Evolutionary conservation across 2,888 invertebrate species (phyloP).

Genomic region (Unio pictorum): DNA sequence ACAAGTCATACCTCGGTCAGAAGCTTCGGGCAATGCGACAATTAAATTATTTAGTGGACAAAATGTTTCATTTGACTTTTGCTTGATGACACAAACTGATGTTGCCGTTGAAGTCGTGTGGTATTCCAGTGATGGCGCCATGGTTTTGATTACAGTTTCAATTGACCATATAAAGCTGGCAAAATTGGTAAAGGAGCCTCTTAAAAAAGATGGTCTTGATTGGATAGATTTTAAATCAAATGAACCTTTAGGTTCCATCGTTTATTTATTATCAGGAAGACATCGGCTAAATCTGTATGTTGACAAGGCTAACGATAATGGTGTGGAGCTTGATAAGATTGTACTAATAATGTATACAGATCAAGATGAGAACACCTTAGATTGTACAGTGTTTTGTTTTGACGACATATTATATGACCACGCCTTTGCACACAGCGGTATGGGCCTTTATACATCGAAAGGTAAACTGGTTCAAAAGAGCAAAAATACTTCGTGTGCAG

Average conservation of each 20-base stretch:
- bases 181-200: constrained; percentile 9
- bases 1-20: constrained; percentile 5
- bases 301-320: constrained; percentile 32
- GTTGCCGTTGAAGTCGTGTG: constrained; percentile 21
- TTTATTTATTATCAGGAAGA: constrained; percentile 19
- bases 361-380: constrained; percentile 25
- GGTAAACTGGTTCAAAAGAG: constrained; percentile 33
- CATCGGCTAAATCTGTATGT: constrained; percentile 31
- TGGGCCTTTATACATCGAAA: background rate
- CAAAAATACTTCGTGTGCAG: constrained; percentile 41
- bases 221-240: constrained; percentile 27
- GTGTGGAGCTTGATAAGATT: constrained; percentile 47
- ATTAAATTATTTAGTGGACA: constrained; percentile 26
- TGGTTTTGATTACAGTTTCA: constrained; percentile 20
- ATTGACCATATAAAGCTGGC: constrained; percentile 23
- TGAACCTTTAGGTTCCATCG: background rate
- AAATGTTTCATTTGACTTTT: constrained; percentile 24
- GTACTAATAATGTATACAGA: constrained; percentile 18
- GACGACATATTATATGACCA: constrained; percentile 26
- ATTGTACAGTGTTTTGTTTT: constrained; percentile 43
- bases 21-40: constrained; percentile 21
- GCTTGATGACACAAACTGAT: constrained; percentile 26
- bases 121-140: constrained; percentile 41
- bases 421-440: constrained; percentile 5
- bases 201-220: constrained; percentile 17